Conservation (phyloP, 2,113 vertebrate genomes). For the Nothobranchius furzeri region DNA sequence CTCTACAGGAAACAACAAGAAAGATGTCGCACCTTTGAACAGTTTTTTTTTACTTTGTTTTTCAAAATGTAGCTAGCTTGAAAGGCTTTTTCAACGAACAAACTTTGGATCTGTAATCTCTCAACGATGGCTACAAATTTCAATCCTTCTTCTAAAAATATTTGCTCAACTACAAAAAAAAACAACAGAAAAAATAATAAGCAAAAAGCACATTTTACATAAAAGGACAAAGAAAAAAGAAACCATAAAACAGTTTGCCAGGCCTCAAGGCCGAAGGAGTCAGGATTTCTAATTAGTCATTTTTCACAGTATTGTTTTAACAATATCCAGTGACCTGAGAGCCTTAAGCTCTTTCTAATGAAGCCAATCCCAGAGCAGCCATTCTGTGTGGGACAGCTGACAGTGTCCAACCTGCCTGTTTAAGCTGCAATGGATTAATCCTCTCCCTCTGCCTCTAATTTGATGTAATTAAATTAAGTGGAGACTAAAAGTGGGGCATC, state of each 20-base stretch:
- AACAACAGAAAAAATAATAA: background rate
- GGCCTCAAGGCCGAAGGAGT: constrained; percentile 21
- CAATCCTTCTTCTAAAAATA: background rate
- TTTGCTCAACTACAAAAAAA: background rate
- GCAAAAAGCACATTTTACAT: background rate
- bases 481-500: constrained; percentile 65
- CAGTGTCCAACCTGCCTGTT: constrained; percentile 68
- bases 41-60: too few species aligned
- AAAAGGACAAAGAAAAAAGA: background rate
- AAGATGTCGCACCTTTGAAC: too few species aligned
- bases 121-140: background rate
- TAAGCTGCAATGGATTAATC: constrained; percentile 64
- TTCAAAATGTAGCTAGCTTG: too few species aligned
- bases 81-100: too few species aligned
- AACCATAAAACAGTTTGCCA: background rate
- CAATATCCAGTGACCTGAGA: constrained; percentile 63
- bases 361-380: constrained; percentile 62
- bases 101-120: too few species aligned
- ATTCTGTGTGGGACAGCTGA: constrained; percentile 58
- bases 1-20: too few species aligned
- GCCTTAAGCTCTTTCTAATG: constrained; percentile 67
- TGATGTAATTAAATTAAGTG: constrained; percentile 76
- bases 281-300: constrained; percentile 54
- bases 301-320: constrained; percentile 64
- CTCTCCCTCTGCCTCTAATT: constrained; percentile 55